A percentile compares a stretch with the other conserved stretches of the same genome.
phyloP scores from a whole-genome alignment of 2,113 vertebrate species.

The Xiphophorus couchianus region DNA sequence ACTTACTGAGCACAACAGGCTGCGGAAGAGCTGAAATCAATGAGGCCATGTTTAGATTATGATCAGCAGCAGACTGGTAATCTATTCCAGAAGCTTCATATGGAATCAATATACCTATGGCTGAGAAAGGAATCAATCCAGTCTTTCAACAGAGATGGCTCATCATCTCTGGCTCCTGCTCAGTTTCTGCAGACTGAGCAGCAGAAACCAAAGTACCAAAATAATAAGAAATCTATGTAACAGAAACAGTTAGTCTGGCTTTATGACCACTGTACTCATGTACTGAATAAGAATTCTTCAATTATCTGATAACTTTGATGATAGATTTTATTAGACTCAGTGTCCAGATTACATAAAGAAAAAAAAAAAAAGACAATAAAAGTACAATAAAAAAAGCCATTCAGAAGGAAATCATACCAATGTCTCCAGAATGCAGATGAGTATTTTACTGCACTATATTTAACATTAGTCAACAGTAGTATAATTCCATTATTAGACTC shows the following conservation, averaged over 20 bases:
- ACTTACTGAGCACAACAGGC: slow-evolving; percentile 28
- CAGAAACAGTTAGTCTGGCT: background rate
- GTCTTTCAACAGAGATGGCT: slow-evolving; percentile 10
- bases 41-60: slow-evolving; percentile 40
- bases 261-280: background rate
- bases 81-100: slow-evolving; percentile 20
- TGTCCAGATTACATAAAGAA: too few species aligned
- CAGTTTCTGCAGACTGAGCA: background rate
- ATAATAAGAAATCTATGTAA: background rate
- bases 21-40: slow-evolving; percentile 28
- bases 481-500: too few species aligned
- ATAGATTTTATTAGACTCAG: too few species aligned
- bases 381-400: too few species aligned
- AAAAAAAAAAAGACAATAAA: too few species aligned
- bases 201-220: background rate
- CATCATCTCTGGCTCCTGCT: background rate
- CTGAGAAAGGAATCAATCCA: background rate
- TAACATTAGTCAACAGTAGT: too few species aligned
- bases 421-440: too few species aligned
- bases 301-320: background rate
- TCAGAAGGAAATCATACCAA: too few species aligned
- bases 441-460: too few species aligned
- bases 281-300: background rate
- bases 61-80: slow-evolving; percentile 24
- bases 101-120: slow-evolving; percentile 22